phyloP scores from a whole-genome alignment of 2,888 invertebrate species.

The Scotopteryx bipunctaria region DNA sequence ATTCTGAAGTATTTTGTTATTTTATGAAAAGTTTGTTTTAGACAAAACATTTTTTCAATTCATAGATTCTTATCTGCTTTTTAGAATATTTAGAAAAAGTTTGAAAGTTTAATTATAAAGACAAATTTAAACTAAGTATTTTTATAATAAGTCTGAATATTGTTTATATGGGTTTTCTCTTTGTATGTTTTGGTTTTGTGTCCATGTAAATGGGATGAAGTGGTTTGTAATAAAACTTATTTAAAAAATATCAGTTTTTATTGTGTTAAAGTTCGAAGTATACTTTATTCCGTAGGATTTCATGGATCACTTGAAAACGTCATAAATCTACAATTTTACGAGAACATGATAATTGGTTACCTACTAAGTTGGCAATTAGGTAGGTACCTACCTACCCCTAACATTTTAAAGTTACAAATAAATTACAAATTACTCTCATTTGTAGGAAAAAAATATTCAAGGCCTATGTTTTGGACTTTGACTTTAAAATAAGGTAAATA shows the following conservation, averaged over 20 bases:
- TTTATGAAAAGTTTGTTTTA: neutral
- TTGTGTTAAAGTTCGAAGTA: no score
- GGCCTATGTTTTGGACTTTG: no score
- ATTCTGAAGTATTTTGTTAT: neutral
- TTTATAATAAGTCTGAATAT: slow-evolving; percentile 25
- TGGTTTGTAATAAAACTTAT: slow-evolving; percentile 14
- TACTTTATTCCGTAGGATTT: no score
- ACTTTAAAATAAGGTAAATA: no score
- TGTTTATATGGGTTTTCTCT: slow-evolving; percentile 24
- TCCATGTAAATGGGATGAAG: slow-evolving; percentile 11
- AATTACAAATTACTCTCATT: no score
- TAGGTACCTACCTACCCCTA: no score
- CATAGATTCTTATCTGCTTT: neutral
- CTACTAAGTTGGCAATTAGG: no score
- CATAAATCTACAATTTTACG: no score
- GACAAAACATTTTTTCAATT: neutral
- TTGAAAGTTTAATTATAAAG: neutral
- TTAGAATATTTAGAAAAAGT: neutral
- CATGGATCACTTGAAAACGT: no score
- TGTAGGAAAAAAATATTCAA: no score
- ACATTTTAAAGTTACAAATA: no score
- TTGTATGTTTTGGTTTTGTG: slow-evolving; percentile 20
- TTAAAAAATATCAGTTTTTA: neutral
- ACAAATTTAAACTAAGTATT: slow-evolving; percentile 12
- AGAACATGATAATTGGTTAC: no score